Evolutionary conservation across 2,888 invertebrate species (phyloP).

Genomic region (Eumerus sabulonum): DNA sequence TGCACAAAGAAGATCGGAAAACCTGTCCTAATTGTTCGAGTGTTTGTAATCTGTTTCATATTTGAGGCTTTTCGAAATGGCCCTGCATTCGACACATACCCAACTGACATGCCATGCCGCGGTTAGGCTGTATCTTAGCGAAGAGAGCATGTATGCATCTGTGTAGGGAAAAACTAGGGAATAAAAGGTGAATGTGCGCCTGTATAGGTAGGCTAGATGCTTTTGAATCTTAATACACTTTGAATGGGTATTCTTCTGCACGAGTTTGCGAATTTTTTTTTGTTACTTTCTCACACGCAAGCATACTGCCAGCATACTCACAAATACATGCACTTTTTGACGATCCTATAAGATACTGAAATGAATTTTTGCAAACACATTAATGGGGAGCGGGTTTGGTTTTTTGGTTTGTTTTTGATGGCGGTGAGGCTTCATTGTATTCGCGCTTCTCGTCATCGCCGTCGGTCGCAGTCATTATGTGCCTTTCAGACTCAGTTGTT

Average conservation of each 20-base stretch:
- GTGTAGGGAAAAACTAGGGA: no score
- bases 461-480: conserved; percentile 14
- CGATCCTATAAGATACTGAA: conserved; percentile 32
- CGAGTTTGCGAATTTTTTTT: conserved; percentile 30
- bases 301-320: neutral
- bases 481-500: conserved; percentile 31
- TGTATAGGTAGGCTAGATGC: no score
- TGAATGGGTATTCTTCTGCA: conserved; percentile 5
- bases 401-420: no score
- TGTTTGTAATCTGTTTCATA: conserved; percentile 9
- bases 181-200: no score
- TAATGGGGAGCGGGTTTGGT: no score
- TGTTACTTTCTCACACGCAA: neutral
- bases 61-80: no score
- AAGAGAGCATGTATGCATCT: no score
- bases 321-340: conserved; percentile 31
- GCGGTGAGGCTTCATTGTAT: conserved; percentile 15
- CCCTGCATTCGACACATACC: no score
- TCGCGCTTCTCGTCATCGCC: conserved; percentile 21
- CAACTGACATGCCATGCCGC: no score
- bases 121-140: no score
- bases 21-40: neutral
- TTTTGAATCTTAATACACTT: no score
- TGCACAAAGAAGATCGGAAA: conserved; percentile 8
- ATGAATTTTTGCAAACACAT: conserved; percentile 29